A percentile compares a stretch with the other conserved stretches of the same genome.
Evolutionary conservation across 2,113 vertebrate species (phyloP).

Genomic region (Antigone vipio): DNA sequence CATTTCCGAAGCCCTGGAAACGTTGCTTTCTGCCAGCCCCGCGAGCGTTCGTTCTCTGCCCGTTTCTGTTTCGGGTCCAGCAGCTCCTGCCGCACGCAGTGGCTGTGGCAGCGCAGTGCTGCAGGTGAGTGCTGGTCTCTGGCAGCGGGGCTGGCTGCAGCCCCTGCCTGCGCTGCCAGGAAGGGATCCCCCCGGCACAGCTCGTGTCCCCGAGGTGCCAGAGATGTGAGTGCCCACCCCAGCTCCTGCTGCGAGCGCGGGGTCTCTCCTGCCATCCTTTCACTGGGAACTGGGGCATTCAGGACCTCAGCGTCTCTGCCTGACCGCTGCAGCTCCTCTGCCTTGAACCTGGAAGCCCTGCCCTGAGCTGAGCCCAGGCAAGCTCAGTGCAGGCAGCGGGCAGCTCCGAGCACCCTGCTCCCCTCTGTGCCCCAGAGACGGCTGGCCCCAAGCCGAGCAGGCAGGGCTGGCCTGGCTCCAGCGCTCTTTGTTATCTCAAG

Average conservation of each 20-base stretch:
- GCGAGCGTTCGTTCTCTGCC: not conserved
- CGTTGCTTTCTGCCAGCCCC: not conserved
- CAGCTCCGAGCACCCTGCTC: not conserved
- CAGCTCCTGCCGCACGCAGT: not conserved
- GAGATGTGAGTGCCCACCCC: accelerated
- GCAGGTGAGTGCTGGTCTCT: not conserved
- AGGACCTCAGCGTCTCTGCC: not conserved
- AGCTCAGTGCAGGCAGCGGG: not conserved
- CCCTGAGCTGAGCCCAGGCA: not conserved
- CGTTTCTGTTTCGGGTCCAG: not conserved
- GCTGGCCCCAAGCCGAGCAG: not conserved
- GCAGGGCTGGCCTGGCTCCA: not conserved
- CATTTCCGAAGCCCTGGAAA: not conserved
- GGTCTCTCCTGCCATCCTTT: not conserved
- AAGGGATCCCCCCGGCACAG: not conserved
- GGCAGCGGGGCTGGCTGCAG: not conserved
- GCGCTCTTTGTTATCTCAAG: not conserved
- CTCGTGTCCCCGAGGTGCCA: accelerated
- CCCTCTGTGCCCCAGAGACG: not conserved
- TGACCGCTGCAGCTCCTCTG: not conserved
- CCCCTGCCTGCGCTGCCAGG: not conserved
- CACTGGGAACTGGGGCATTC: too few species aligned
- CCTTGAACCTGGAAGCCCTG: not conserved
- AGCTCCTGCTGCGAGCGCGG: accelerated
- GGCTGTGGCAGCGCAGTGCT: not conserved